Conservation (phyloP, 1,140 invertebrate genomes). For the Camponotus floridanus region DNA sequence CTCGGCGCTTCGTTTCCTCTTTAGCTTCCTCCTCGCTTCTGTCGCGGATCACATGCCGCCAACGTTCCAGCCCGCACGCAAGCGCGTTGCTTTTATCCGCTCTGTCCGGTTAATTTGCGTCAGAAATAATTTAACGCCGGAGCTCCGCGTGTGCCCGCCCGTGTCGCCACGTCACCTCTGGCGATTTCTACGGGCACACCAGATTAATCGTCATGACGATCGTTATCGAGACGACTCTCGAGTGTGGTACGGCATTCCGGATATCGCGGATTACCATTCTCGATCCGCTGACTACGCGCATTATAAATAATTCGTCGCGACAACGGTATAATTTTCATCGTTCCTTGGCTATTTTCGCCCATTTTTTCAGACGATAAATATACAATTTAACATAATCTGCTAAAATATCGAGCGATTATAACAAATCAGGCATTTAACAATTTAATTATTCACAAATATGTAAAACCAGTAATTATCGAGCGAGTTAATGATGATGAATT, state of each 20-base stretch:
- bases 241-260: constrained; percentile 44
- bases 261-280: constrained; percentile 60
- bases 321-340: constrained; percentile 23
- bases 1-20: constrained; percentile 20
- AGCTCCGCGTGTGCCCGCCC: constrained; percentile 35
- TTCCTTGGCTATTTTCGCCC: background rate
- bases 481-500: background rate
- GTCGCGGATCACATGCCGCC: constrained; percentile 18
- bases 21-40: constrained; percentile 18
- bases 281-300: constrained; percentile 32
- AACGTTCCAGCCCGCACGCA: constrained; percentile 38
- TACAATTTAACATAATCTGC: background rate
- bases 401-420: background rate
- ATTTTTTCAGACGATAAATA: background rate
- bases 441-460: constrained; percentile 12
- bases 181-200: constrained; percentile 49
- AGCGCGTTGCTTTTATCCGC: constrained; percentile 37
- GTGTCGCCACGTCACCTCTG: constrained; percentile 60
- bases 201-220: constrained; percentile 61
- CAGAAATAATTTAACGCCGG: constrained; percentile 68
- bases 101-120: constrained; percentile 70
- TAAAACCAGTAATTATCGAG: background rate
- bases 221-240: constrained; percentile 53
- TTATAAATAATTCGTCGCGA: constrained; percentile 51
- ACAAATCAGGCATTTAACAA: background rate